A percentile compares a stretch with the other conserved stretches of the same genome.
Conservation (phyloP, 2,113 vertebrate genomes). For the Shinisaurus crocodilurus region DNA sequence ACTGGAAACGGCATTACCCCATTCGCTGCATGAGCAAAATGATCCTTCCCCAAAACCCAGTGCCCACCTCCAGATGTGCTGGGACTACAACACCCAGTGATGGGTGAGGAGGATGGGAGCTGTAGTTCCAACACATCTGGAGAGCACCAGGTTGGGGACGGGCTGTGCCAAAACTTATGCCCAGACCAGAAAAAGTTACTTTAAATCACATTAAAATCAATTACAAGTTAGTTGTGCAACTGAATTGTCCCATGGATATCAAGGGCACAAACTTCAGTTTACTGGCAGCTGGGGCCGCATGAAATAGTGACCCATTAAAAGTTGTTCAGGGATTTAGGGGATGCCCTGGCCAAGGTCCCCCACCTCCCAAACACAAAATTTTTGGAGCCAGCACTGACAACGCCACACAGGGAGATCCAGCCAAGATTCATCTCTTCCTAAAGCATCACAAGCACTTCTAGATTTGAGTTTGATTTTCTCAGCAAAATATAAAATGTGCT, state of each 20-base stretch:
- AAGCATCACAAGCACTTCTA: slow-evolving; percentile 47
- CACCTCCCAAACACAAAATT: background rate
- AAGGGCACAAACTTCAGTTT: background rate
- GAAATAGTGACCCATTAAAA: background rate
- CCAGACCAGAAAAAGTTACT: no score
- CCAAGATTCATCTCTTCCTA: slow-evolving; percentile 45
- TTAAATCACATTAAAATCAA: no score
- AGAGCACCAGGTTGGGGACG: background rate
- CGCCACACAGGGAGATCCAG: slow-evolving; percentile 35
- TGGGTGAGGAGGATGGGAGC: background rate
- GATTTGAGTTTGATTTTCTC: slow-evolving; percentile 33
- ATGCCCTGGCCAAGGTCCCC: background rate
- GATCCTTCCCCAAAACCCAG: no score
- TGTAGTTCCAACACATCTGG: background rate
- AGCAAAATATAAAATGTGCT: slow-evolving; percentile 50
- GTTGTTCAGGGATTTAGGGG: background rate
- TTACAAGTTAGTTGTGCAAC: background rate
- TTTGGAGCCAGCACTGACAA: slow-evolving; percentile 52
- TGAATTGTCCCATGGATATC: background rate
- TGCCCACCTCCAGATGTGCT: no score
- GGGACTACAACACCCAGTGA: no score
- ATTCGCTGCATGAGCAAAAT: no score
- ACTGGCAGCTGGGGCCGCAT: no score
- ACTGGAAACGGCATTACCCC: no score
- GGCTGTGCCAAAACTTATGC: no score